Evolutionary conservation across 2,888 invertebrate genomes (phyloP), one percentile per base, ranked within the genome.

Genomic region (Colletes collaris): DNA sequence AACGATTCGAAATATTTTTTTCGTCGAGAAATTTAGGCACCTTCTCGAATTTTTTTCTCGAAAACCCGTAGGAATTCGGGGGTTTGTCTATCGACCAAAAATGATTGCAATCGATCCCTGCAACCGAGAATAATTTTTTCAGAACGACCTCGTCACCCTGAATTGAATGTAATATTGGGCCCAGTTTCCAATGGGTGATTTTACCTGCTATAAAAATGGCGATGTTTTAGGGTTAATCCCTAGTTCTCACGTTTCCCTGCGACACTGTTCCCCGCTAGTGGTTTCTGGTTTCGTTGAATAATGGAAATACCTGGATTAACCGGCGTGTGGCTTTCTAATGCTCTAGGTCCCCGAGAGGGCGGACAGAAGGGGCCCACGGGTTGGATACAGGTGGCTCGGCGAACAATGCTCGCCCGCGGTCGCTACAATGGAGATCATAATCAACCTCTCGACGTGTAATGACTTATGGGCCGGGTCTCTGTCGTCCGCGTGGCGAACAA

Each of bases 341-440:
- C 76, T 46, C 65, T 65, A 70, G 65, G 70, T 53, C 63, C 50
- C 50, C 50, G 40, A 58, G 59, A 27, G 66, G 67, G 37, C n/a
- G 40, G 60, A 60, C 53, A 69, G 67, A 59, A 63, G 65, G 71
- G 74, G 49, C 46, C 59, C 49, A 50, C 52, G 72, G 69, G 65
- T 73, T 44, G 76, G 68, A 79, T 87, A 90, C 90, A 90, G 90
- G 90, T 90, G 90, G 88, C 84, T 82, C 81, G 81, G 52, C 82
- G 91, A 91, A 91, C 91, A 91, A 91, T 91, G 90, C 89, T 89
- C 89, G 85, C 90, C 89, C 85, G 84, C 85, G 86, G 88, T 86
- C 86, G 85, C 85, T 87, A 91, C 91, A 91, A 91, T 90, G 87
- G 91, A 91, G 91, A 91, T 91, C 91, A 91, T 91, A 91, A 91